Percentiles rank a stretch among this genome's conserved stretches.
Evolutionary conservation across 2,888 invertebrate species (phyloP).

Genomic region (Phania funesta): DNA sequence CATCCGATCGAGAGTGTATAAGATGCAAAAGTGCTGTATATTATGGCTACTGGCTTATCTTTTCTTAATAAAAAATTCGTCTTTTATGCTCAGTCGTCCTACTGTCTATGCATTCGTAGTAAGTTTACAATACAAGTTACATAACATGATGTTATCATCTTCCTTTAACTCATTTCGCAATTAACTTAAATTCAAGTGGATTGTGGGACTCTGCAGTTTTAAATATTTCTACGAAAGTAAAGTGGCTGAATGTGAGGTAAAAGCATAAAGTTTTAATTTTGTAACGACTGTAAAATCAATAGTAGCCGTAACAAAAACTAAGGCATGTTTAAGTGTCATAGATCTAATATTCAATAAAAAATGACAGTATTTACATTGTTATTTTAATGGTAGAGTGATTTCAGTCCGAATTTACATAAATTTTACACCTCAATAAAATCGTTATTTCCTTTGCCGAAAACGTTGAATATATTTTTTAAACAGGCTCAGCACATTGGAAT

Average conservation of each 20-base stretch:
- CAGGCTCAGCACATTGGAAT: not conserved
- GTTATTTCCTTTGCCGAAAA: not conserved
- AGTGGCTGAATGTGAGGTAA: not conserved
- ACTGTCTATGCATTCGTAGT: no score
- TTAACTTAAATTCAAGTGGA: conserved; percentile 38
- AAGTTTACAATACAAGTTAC: not conserved
- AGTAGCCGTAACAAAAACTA: not conserved
- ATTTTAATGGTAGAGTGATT: conserved; percentile 16
- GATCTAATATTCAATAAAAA: conserved; percentile 27
- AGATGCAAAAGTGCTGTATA: no score
- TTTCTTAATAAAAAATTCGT: no score
- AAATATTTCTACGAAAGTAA: conserved; percentile 37
- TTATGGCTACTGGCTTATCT: no score
- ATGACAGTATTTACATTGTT: conserved; percentile 17
- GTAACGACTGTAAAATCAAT: not conserved
- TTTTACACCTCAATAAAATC: conserved; percentile 16
- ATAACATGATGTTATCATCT: not conserved
- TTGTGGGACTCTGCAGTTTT: no score
- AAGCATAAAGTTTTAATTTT: not conserved
- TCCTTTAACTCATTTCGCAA: conserved; percentile 1
- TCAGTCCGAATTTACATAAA: not conserved
- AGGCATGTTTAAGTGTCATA: conserved; percentile 5
- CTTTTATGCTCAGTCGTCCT: no score
- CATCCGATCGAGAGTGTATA: no score
- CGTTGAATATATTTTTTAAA: not conserved